Evolutionary conservation across 2,113 vertebrate genomes (phyloP), one percentile per base, ranked within the genome.

Genomic region (Bubo bubo): DNA sequence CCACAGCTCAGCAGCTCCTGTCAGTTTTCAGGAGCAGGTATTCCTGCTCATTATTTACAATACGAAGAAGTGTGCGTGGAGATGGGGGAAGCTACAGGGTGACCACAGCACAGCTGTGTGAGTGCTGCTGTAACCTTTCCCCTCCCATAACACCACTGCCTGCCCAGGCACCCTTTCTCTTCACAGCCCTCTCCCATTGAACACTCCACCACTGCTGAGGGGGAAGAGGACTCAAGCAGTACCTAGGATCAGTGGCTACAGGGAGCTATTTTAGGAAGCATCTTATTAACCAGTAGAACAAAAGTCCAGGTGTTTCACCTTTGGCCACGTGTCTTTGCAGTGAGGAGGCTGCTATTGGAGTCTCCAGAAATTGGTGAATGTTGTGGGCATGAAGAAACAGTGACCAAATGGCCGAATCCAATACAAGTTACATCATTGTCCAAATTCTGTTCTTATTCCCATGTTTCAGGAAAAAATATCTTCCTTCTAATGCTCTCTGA

Each of bases 171-270:
- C 4, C 22, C 5, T n/a, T 80, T 56, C 47, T n/a, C 19, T 32
- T 67, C 3, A 0, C 47, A 71, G n/a, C 34, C 12, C 49, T 68
- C 11, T 68, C 24, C 26, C 16, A 41, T 53, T 15, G 0, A 49
- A 58, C 3, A 0, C n/a, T 5, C n/a, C 1, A 0, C 7, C 7
- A 0, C 1, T 74, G 22, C 27, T 53, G 60, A 22, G 15, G 2
- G 10, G 41, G 5, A 75, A 50, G 14, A 30, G 63, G 34, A 43
- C 34, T 68, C 1, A 0, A 74, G 49, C 0, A 1, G 6, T 64
- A 59, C 32, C n/a, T 64, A 28, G n/a, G 26, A 18, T 80, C 3
- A 0, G 18, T 60, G 18, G 21, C 19, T 68, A 12, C 45, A 12
- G 9, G 7, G 9, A 3, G 2, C 18, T 58, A 8, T 28, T 60